Base-by-base conservation (phyloP, 2,888 invertebrate species). In the Nephrotoma appendiculata region DNA sequence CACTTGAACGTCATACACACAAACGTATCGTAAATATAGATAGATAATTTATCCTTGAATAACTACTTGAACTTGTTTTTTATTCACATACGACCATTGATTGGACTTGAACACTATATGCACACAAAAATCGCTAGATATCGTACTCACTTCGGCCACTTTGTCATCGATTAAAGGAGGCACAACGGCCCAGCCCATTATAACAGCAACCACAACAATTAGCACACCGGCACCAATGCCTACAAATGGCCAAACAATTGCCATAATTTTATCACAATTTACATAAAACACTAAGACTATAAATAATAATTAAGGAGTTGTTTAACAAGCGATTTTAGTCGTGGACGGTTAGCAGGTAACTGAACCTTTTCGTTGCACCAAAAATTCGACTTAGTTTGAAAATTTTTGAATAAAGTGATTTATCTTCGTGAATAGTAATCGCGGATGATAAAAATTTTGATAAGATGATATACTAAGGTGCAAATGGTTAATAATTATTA, bases 161-260 rank as follows among this genome's bases (percentile, higher is more conserved):
- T 92, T 90, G 52, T 91, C 91, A 41, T 92, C 89, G 12, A 95
- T 90, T 87, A 94, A 89, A 6, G 89, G 89, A 7, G 94, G 94
- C 43, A 95, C 92, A 3, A 93, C 91, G 19, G 92, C 91, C 90
- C 93, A 94, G 57, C 93, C 92, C 41, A 94, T 89, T 31, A 93
- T 90, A 88, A 92, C 91, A 87, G 92, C 92, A 6, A 91, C 90
- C 9, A 92, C 88, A 2, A 92, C 89, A 44, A 94, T 89, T 0
- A 92, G 88, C 7, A 91, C 89, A 0, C 93, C 92, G 41, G 92
- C 89, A 48, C 91, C 86, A 45, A 89, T 88, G 87, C 90, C 90
- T 71, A 91, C 88, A 43, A 91, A 88, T 41, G 91, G 89, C 91
- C 91, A 91, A 88, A 90, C 9, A 12, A 71, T 90, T 15, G 90